A percentile compares a stretch with the other conserved stretches of the same genome.
Evolutionary conservation across 2,888 invertebrate species (phyloP).

Genomic region (Scaptomyza parva): DNA sequence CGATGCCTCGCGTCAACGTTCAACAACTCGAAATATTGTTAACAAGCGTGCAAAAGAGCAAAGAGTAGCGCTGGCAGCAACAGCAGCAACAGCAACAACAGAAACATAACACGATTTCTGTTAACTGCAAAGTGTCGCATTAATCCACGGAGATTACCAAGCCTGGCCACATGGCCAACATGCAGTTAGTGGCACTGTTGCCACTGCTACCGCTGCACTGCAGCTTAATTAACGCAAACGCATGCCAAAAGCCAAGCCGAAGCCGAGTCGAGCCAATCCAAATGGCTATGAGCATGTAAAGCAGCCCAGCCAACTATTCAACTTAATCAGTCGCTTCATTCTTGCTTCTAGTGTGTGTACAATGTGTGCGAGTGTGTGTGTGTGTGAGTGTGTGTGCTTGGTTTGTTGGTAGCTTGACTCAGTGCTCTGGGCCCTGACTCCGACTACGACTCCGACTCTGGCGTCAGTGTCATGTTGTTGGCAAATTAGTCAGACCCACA

Average conservation of each 20-base stretch:
- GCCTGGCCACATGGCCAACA: constrained; percentile 59
- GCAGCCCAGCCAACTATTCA: constrained; percentile 63
- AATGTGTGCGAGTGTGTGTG: not conserved
- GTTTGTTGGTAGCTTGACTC: constrained; percentile 19
- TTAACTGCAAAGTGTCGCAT: constrained; percentile 71
- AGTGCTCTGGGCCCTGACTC: not conserved
- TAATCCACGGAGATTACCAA: constrained; percentile 77
- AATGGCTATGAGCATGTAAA: constrained; percentile 42
- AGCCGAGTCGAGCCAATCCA: constrained; percentile 22
- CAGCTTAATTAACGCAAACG: constrained; percentile 76
- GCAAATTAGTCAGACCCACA: constrained; percentile 70
- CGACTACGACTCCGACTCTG: constrained; percentile 8
- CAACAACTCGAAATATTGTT: constrained; percentile 74
- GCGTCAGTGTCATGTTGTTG: constrained; percentile 72
- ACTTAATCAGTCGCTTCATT: constrained; percentile 70
- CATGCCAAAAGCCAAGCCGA: constrained; percentile 65
- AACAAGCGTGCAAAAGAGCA: constrained; percentile 73
- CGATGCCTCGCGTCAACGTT: constrained; percentile 30
- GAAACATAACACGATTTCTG: constrained; percentile 65
- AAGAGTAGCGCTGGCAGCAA: constrained; percentile 29
- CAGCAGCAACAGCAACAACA: constrained; percentile 9
- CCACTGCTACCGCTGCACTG: constrained; percentile 35
- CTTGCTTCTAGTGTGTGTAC: not conserved
- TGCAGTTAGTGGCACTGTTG: constrained; percentile 39
- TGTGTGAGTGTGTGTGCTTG: not conserved